Evolutionary conservation across 2,888 invertebrate genomes (phyloP).

Genomic region (Plagodis pulveraria): DNA sequence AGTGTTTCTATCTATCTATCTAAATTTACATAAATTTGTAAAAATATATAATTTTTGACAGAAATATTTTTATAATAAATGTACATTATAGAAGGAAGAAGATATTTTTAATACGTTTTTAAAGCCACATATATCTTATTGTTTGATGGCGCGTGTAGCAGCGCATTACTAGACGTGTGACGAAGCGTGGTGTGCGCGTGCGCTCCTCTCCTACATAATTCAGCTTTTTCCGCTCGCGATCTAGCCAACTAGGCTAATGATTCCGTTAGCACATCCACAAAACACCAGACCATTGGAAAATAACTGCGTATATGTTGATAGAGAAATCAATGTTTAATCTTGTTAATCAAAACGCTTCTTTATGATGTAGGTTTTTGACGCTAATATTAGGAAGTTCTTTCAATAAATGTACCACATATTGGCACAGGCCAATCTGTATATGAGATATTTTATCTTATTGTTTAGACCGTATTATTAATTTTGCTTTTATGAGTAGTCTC

Average conservation of each 20-base stretch:
- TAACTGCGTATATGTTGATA: slow-evolving; percentile 65
- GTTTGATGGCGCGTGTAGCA: slow-evolving; percentile 47
- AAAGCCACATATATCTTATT: slow-evolving; percentile 11
- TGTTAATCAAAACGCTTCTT: slow-evolving; percentile 30
- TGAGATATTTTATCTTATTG: too few species aligned
- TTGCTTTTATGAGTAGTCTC: too few species aligned
- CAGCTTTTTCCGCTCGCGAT: slow-evolving; percentile 76
- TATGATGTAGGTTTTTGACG: slow-evolving; percentile 2
- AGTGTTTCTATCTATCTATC: too few species aligned
- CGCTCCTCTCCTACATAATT: slow-evolving; percentile 64
- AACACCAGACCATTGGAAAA: slow-evolving; percentile 71
- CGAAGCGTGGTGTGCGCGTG: slow-evolving; percentile 43
- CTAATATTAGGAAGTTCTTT: neutral
- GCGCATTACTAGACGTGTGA: slow-evolving; percentile 27
- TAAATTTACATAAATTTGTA: too few species aligned
- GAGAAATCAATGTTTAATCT: slow-evolving; percentile 47
- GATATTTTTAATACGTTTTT: neutral
- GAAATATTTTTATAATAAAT: too few species aligned
- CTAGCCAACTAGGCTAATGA: slow-evolving; percentile 77
- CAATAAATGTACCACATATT: too few species aligned
- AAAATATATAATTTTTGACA: too few species aligned
- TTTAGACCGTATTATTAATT: too few species aligned
- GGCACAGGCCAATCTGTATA: too few species aligned
- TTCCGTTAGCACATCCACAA: slow-evolving; percentile 81
- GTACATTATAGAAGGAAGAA: too few species aligned